Conservation (phyloP, 2,113 vertebrate species). For the rat (Rattus norvegicus) region DNA sequence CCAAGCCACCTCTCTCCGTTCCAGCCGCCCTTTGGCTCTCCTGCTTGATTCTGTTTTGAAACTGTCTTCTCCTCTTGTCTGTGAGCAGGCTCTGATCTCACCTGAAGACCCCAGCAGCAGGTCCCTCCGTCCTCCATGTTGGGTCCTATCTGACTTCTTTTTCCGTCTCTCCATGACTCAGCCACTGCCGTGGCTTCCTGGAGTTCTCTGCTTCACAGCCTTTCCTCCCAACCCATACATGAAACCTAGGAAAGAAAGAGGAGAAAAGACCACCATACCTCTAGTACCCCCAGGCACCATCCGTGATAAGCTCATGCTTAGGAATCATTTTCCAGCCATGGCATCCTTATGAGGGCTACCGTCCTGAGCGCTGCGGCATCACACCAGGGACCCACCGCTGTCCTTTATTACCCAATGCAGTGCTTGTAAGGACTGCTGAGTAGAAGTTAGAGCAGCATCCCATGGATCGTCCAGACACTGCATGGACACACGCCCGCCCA, state of each 20-base stretch:
- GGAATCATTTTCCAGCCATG: neutral
- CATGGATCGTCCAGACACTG: neutral
- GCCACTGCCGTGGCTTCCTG: neutral
- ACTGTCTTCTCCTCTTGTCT: constrained; percentile 42
- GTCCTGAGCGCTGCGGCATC: neutral
- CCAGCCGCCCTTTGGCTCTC: constrained; percentile 40
- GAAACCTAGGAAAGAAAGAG: neutral
- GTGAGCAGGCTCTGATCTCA: constrained; percentile 56
- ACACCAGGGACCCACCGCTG: neutral
- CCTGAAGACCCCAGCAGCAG: neutral
- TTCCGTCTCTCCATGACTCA: neutral
- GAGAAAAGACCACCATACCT: neutral
- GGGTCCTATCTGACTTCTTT: constrained; percentile 11
- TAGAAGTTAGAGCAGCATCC: constrained; percentile 4
- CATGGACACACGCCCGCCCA: neutral
- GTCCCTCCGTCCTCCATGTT: neutral
- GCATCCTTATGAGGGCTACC: neutral
- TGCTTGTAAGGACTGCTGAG: constrained; percentile 8
- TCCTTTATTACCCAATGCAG: neutral
- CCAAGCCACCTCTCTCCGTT: constrained; percentile 8
- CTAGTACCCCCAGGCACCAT: neutral
- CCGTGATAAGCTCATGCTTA: neutral
- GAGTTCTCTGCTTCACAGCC: neutral
- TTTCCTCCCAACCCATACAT: neutral
- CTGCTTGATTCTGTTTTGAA: constrained; percentile 27